Percentiles rank a stretch among this genome's conserved stretches.
Evolutionary conservation across 2,888 invertebrate genomes (phyloP).

Genomic region (Germaria angustata): DNA sequence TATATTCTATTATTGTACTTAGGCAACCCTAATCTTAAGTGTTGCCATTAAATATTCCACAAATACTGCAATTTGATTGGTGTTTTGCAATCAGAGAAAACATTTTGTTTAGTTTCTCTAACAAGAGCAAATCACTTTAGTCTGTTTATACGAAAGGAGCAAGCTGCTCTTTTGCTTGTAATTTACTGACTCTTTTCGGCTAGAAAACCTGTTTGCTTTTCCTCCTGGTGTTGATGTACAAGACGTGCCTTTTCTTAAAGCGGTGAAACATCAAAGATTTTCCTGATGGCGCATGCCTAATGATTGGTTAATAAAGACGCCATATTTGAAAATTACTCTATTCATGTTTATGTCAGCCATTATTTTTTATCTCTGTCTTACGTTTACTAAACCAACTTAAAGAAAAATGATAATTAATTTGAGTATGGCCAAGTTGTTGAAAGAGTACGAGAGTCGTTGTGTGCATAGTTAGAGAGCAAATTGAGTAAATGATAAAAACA

Average conservation of each 20-base stretch:
- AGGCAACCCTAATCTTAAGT: conserved; percentile 64
- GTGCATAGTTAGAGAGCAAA: conserved; percentile 36
- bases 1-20: fast-evolving
- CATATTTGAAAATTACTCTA: conserved; percentile 79
- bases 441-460: background rate
- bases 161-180: background rate
- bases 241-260: conserved; percentile 57
- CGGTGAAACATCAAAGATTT: conserved; percentile 59
- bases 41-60: conserved; percentile 52
- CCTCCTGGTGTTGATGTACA: conserved; percentile 37
- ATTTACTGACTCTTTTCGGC: background rate
- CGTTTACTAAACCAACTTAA: background rate
- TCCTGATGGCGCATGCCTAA: conserved; percentile 77
- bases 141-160: conserved; percentile 11
- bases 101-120: background rate
- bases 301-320: conserved; percentile 80
- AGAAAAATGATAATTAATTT: conserved; percentile 38
- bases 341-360: conserved; percentile 69
- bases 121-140: conserved; percentile 1
- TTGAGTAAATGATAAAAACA: background rate
- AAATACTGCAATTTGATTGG: conserved; percentile 65
- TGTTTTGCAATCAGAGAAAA: conserved; percentile 12
- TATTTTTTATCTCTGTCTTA: conserved; percentile 59
- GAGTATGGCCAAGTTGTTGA: conserved; percentile 15
- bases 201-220: conserved; percentile 64